Percentiles rank a stretch among this genome's conserved stretches.
Evolutionary conservation across 2,888 invertebrate genomes (phyloP).

Genomic region (Coleophora flavipennella): DNA sequence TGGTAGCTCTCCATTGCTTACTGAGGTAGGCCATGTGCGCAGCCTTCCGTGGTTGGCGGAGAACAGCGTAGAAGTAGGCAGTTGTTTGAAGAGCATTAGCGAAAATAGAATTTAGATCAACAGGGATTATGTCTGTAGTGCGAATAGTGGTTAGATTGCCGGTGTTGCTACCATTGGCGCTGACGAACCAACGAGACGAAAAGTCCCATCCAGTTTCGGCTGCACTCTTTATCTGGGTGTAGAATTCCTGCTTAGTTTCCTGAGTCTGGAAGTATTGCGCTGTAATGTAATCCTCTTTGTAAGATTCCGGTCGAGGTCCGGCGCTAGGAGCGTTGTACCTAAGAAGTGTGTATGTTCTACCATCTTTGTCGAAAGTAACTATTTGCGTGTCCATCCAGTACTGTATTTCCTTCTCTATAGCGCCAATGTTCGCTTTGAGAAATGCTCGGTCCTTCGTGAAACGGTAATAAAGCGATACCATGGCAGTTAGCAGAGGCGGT

Average conservation of each 20-base stretch:
- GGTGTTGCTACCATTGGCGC: conserved; percentile 64
- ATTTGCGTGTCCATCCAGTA: conserved; percentile 76
- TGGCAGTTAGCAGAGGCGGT: conserved; percentile 79
- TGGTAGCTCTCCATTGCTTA: conserved; percentile 70
- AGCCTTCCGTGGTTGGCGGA: conserved; percentile 61
- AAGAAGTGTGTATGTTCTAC: conserved; percentile 65
- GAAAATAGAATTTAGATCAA: conserved; percentile 86
- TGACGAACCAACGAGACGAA: conserved; percentile 83
- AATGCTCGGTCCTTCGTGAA: conserved; percentile 77
- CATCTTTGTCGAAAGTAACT: conserved; percentile 61
- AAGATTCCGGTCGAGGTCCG: conserved; percentile 82
- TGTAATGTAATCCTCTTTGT: conserved; percentile 74
- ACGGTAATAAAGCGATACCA: conserved; percentile 79
- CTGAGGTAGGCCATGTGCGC: conserved; percentile 67
- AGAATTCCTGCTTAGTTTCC: conserved; percentile 67
- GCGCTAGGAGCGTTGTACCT: conserved; percentile 74
- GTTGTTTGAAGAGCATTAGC: conserved; percentile 78
- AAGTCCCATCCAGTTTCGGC: conserved; percentile 94
- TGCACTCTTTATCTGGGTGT: conserved; percentile 80
- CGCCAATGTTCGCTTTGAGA: conserved; percentile 67
- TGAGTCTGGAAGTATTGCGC: conserved; percentile 59
- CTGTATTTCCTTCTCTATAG: conserved; percentile 75
- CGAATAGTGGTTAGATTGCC: conserved; percentile 76
- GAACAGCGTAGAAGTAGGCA: conserved; percentile 69
- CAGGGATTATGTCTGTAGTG: conserved; percentile 81